Base-by-base conservation (phyloP, 2,113 vertebrate species). In the Chaetorhynchus papuensis region DNA sequence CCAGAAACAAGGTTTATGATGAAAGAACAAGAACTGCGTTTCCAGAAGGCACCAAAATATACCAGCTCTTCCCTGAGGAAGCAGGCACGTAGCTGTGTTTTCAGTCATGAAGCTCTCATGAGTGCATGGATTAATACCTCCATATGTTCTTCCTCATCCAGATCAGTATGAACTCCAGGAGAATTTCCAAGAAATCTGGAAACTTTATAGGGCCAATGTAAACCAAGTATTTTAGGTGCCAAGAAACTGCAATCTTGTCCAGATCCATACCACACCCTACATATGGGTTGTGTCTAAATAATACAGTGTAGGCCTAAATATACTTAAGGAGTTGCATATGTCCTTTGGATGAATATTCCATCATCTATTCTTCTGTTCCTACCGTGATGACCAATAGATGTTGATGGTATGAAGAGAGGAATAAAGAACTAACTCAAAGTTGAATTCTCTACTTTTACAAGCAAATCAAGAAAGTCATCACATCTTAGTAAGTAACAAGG, bases 131-230 rank as follows among this genome's bases (percentile, higher is more conserved):
- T 65, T 89, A 89, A 57, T 61, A 85, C 59, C 59, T 90, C 82
- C 92, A 66, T 86, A 77, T 93, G 93, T 80, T 90, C 64, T 82
- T 21, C 68, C 39, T 95, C 92, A 93, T 70, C 27, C 50, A 93
- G 47, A 94, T 66, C 75, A 91, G 31, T 79, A 90, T 83, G 85
- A 96, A 86, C 70, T 85, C 54, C 90, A 96, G 94, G 85, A 90
- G 47, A 88, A 90, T 86, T 90, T 95, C 87, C 93, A 97, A 87
- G 71, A 85, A 97, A 93, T 94, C 90, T 97, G 94, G 94, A 94
- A 96, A 91, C 21, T 86, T 71, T 94, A 88, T 44, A 91, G 22
- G 33, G 39, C 70, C 93, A 91, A 59, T 86, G 83, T 95, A 96
- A 96, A 96, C 85, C 54, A 87, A 94, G 57, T 52, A 61, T 15